Conservation (phyloP, 2,888 invertebrate genomes). For the Pandemis cinnamomeana region DNA sequence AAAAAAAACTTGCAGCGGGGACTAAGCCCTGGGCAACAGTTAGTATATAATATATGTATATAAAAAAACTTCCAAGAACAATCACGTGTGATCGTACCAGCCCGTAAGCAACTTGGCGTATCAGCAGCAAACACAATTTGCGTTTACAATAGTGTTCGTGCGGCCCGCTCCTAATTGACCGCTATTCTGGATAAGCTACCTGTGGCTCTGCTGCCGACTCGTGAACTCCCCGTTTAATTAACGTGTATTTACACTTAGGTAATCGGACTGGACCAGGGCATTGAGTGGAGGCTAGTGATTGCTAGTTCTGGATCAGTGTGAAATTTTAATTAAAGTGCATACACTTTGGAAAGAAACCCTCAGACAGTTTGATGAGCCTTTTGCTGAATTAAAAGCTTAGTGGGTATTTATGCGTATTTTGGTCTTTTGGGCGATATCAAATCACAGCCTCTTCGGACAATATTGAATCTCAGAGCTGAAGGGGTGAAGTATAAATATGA, state of each 20-base stretch:
- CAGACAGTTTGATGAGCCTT: background rate
- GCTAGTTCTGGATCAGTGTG: background rate
- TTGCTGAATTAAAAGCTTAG: background rate
- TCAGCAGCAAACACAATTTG: conserved; percentile 35
- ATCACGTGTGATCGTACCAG: background rate
- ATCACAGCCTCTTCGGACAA: no score
- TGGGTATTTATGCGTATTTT: no score
- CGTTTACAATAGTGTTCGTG: conserved; percentile 31
- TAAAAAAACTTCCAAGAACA: background rate
- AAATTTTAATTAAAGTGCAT: background rate
- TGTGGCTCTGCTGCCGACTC: conserved; percentile 11
- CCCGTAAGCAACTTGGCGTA: conserved; percentile 6
- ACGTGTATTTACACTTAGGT: conserved; percentile 17
- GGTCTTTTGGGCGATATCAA: no score
- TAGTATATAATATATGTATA: no score
- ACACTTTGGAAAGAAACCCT: background rate
- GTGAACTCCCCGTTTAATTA: conserved; percentile 20
- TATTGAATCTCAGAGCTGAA: background rate
- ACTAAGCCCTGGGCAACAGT: no score
- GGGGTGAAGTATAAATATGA: background rate
- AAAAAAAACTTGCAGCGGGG: no score
- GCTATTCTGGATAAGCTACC: conserved; percentile 31
- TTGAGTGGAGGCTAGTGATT: background rate
- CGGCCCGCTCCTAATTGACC: conserved; percentile 27
- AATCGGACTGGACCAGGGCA: background rate